Conservation (phyloP, 1,140 invertebrate species). For the Achroia grisella region DNA sequence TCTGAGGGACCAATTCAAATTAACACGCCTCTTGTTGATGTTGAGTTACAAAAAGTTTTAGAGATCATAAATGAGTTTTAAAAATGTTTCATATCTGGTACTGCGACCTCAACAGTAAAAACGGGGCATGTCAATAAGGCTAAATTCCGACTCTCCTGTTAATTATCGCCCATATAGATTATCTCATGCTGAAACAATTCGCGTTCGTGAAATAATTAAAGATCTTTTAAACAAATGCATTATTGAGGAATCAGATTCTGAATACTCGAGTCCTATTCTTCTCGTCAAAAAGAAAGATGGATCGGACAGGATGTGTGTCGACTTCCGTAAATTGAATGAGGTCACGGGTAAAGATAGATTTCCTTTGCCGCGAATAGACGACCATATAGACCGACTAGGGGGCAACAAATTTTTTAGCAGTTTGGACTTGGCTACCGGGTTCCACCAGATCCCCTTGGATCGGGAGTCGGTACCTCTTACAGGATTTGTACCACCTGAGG, state of each 20-base stretch:
- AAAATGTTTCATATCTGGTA: too few species aligned
- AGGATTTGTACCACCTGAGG: slow-evolving; percentile 11
- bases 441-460: slow-evolving; percentile 9
- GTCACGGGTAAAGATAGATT: slow-evolving; percentile 28
- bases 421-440: slow-evolving; percentile 10
- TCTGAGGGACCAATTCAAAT: too few species aligned
- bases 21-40: too few species aligned
- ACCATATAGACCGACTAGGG: slow-evolving; percentile 6
- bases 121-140: too few species aligned
- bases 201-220: background rate
- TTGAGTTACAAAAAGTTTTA: too few species aligned
- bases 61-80: too few species aligned
- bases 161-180: background rate
- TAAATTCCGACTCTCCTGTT: background rate
- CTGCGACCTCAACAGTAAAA: too few species aligned
- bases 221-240: background rate
- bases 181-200: background rate
- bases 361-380: slow-evolving; percentile 32
- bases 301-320: slow-evolving; percentile 18
- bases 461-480: background rate
- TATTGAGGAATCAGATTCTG: background rate
- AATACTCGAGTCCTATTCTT: slow-evolving; percentile 30
- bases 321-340: slow-evolving; percentile 25
- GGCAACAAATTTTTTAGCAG: slow-evolving; percentile 9
- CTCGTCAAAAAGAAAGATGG: slow-evolving; percentile 48